Evolutionary conservation across 2,888 invertebrate genomes (phyloP).

Genomic region (Noctua fimbriata): DNA sequence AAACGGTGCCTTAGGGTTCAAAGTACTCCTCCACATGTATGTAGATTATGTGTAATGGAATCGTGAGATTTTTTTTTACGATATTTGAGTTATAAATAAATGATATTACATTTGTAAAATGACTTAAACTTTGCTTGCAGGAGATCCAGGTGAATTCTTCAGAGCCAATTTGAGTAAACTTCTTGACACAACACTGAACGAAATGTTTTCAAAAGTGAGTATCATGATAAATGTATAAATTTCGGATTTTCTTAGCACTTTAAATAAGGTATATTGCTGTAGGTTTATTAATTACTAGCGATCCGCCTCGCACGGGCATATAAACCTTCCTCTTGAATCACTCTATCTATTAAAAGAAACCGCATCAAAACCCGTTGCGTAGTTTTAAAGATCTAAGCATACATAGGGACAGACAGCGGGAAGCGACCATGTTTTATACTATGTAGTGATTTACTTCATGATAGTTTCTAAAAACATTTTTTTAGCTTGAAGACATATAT

Average conservation of each 20-base stretch:
- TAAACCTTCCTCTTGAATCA: too few relatives aligned
- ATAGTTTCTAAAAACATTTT: neutral
- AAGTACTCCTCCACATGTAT: neutral
- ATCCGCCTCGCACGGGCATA: too few relatives aligned
- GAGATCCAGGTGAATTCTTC: constrained; percentile 67
- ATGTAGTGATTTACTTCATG: neutral
- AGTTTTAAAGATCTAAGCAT: too few relatives aligned
- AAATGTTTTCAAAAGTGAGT: constrained; percentile 74
- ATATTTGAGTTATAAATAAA: neutral
- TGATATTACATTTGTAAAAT: neutral
- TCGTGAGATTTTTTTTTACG: neutral
- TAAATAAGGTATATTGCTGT: neutral
- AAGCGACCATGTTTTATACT: too few relatives aligned
- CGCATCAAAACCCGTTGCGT: too few relatives aligned
- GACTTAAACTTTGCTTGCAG: constrained; percentile 61
- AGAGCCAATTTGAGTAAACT: constrained; percentile 68
- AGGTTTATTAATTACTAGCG: neutral
- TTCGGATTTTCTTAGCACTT: neutral
- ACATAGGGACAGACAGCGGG: too few relatives aligned
- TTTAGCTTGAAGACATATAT: constrained; percentile 61
- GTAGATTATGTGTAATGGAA: neutral
- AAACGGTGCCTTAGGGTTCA: neutral
- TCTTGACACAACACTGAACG: constrained; percentile 61
- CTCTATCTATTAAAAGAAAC: too few relatives aligned
- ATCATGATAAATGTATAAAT: neutral